Base-by-base conservation (phyloP, 2,888 invertebrate species). In the Cheilosia scutellata region DNA sequence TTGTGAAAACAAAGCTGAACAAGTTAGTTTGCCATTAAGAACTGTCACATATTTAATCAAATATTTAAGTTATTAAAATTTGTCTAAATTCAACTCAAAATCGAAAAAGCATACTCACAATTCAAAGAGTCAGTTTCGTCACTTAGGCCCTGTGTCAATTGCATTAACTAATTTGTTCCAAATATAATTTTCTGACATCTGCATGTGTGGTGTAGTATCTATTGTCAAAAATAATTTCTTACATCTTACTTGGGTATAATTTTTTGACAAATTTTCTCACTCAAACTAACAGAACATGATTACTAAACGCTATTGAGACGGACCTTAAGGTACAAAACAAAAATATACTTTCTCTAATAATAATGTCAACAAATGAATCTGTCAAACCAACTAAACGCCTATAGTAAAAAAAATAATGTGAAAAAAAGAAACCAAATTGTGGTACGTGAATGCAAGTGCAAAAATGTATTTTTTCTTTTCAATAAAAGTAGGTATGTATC, bases 401-500 rank as follows among this genome's bases (percentile, higher is more conserved):
- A 20, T 47, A 6, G 47, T 47, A n/a, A 20, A 25, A 6, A 6
- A 40, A 40, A 2, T n/a, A 16, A 31, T 6, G 2, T 5, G 1
- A 44, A 6, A 47, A 47, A 47, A 47, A n/a, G 7, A 16, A 16
- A 47, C 6, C 20, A 20, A 47, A 20, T 47, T n/a, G 7, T 20
- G 47, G 20, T 47, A 7, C 20, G 44, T 44, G 13, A 16, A 7
- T 47, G 27, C 13, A 51, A 51, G 51, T 27, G 27, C 51, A 13
- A 25, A 51, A 25, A 25, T 49, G 49, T 25, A 49, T 27, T 20
- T 7, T 55, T 44, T 44, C 25, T 33, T 57, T 57, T 13, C 44
- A 55, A 74, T 53, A 63, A 74, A 65, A 29, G 49, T 72, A 60
- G 7, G 20, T 47, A 47, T 42, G 55, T 58, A 55, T 53, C 57